A percentile compares a stretch with the other conserved stretches of the same genome.
phyloP scores from a whole-genome alignment of 2,888 invertebrate species.

The Hypomecis punctinalis region DNA sequence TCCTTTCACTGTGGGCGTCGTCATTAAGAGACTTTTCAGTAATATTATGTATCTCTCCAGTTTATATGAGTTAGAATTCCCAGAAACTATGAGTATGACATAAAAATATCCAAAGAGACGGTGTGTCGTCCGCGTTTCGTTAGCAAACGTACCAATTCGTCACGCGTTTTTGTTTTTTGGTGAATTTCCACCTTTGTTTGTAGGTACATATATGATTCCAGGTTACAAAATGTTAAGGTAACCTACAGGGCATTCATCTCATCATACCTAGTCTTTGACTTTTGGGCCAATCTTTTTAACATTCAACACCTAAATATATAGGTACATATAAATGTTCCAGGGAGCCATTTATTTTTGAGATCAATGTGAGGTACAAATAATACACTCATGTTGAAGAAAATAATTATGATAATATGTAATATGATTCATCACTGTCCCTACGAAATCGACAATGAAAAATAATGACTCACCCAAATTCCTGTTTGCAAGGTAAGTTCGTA shows the following conservation, averaged over 20 bases:
- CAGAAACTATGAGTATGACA: slow-evolving; percentile 10
- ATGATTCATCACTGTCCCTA: too few species aligned
- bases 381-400: too few species aligned
- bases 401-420: too few species aligned
- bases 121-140: slow-evolving; percentile 9
- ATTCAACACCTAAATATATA: neutral
- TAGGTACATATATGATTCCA: neutral
- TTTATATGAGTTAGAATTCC: slow-evolving; percentile 13
- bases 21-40: slow-evolving; percentile 20
- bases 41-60: slow-evolving; percentile 8
- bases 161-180: slow-evolving; percentile 13
- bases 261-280: slow-evolving; percentile 7
- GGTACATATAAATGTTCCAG: neutral
- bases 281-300: slow-evolving; percentile 5
- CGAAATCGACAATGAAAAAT: too few species aligned
- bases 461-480: too few species aligned
- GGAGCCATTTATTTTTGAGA: too few species aligned
- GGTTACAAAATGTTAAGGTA: slow-evolving; percentile 7
- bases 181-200: neutral
- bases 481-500: too few species aligned
- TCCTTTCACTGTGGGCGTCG: slow-evolving; percentile 23
- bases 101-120: slow-evolving; percentile 20
- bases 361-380: too few species aligned
- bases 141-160: neutral
- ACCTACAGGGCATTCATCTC: slow-evolving; percentile 3